Evolutionary conservation across 2,888 invertebrate species (phyloP).

Genomic region (Orthosia incerta): DNA sequence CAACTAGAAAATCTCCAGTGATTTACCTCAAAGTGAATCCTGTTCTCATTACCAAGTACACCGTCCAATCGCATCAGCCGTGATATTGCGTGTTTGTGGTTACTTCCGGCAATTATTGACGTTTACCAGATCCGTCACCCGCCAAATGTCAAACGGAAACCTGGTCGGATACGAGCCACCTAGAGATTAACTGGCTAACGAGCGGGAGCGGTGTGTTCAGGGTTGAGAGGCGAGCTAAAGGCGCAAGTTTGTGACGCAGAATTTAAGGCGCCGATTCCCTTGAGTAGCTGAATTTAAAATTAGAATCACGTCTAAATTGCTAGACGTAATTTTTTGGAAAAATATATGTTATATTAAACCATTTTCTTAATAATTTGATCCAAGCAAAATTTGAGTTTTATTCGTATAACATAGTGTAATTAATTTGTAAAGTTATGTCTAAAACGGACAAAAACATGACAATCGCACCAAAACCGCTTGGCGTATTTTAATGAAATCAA

Average conservation of each 20-base stretch:
- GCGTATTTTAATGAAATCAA: too few relatives aligned
- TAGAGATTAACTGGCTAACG: constrained; percentile 17
- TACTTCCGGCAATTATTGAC: constrained; percentile 58
- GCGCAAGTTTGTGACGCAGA: neutral
- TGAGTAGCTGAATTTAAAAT: too few relatives aligned
- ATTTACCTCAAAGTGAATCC: constrained; percentile 2
- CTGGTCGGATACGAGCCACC: constrained; percentile 31
- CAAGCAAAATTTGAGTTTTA: too few relatives aligned
- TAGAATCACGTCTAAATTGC: too few relatives aligned
- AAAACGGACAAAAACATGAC: too few relatives aligned
- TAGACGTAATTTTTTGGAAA: too few relatives aligned
- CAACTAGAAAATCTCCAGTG: neutral
- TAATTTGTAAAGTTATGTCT: too few relatives aligned
- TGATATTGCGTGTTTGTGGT: constrained; percentile 58
- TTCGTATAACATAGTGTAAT: too few relatives aligned
- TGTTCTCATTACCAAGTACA: constrained; percentile 30
- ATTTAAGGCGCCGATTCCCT: too few relatives aligned
- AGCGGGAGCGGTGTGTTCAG: neutral
- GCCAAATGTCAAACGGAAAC: constrained; percentile 47
- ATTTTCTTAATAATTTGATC: too few relatives aligned
- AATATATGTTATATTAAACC: too few relatives aligned
- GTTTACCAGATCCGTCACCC: constrained; percentile 30
- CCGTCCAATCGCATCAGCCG: constrained; percentile 16
- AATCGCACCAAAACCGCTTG: too few relatives aligned
- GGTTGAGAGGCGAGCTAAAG: constrained; percentile 4